Evolutionary conservation across 2,888 invertebrate genomes (phyloP).

Genomic region (Lycophotia porphyrea): DNA sequence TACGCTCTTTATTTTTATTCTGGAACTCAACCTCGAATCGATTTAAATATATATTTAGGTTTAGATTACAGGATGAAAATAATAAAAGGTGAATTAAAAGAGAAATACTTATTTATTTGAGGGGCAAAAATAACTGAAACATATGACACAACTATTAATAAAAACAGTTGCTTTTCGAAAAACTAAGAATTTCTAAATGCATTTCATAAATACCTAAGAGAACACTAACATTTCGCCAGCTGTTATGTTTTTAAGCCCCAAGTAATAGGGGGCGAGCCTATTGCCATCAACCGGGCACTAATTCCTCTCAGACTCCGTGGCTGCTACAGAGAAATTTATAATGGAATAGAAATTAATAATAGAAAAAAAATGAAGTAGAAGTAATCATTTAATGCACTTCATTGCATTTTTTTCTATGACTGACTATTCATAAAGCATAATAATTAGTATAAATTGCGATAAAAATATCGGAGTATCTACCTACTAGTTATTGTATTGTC

Average conservation of each 20-base stretch:
- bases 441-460: background rate
- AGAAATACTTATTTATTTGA: no score
- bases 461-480: conserved; percentile 15
- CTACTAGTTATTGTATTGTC: background rate
- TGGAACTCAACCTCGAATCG: background rate
- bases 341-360: no score
- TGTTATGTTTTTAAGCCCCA: background rate
- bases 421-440: background rate
- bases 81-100: no score
- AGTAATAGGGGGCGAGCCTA: background rate
- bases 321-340: background rate
- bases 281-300: background rate
- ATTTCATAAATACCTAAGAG: no score
- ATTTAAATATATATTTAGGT: no score
- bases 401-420: background rate
- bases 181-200: no score
- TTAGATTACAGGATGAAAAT: no score
- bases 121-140: no score
- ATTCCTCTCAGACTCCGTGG: background rate
- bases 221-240: background rate
- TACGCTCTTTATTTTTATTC: background rate
- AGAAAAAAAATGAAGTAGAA: no score
- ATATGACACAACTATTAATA: no score
- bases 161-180: no score
- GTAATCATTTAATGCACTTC: background rate